Base-by-base conservation (phyloP, 2,113 vertebrate species). In the Camelus bactrianus region DNA sequence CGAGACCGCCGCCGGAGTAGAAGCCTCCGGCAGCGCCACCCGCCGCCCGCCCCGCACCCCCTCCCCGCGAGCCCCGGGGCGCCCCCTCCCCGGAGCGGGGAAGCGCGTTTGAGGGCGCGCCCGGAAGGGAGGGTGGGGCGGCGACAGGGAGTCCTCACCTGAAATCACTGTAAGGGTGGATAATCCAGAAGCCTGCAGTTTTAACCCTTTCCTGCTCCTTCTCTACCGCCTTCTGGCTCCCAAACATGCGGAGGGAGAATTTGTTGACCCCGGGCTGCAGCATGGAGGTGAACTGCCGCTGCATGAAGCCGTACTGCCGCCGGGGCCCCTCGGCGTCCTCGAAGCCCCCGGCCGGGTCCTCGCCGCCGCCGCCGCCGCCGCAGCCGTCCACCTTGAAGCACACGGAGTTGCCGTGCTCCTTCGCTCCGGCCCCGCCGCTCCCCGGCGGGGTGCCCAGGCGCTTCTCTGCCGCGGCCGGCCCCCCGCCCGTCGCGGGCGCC, bases 111-210 rank as follows among this genome's bases (percentile, higher is more conserved):
- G 48, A 79, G 85, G 89, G 91, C 48, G 91, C 91, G 50, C 83
- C 84, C 7, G 62, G 56, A 8, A 9, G 13, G 48, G 32, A 54
- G 82, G 88, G 93, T 58, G 95, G 91, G 94, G 93, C 65, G 84
- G 88, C 77, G 65, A 1, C 80, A 0, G 54, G 58, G 76, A 38
- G 62, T 24, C 70, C 99, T 99, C 99, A 99, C 99, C 99, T 99
- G 99, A 99, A 99, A 98, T 99, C 99, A 97, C 99, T 99, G 99
- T 99, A 99, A 8, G 99, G 99, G 98, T 99, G 99, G 98, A 99
- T 99, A 98, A 99, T 99, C 99, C 99, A 99, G 98, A 99, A 99
- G 97, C 99, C 99, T 98, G 99, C 99, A 98, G 99, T 99, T 98
- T 99, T 99, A 97, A 99, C 99, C 98, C 99, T 98, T 98, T 99